Evolutionary conservation across 2,888 invertebrate species (phyloP), one percentile per base, ranked within the genome.

Genomic region (Cerceris rybyensis): DNA sequence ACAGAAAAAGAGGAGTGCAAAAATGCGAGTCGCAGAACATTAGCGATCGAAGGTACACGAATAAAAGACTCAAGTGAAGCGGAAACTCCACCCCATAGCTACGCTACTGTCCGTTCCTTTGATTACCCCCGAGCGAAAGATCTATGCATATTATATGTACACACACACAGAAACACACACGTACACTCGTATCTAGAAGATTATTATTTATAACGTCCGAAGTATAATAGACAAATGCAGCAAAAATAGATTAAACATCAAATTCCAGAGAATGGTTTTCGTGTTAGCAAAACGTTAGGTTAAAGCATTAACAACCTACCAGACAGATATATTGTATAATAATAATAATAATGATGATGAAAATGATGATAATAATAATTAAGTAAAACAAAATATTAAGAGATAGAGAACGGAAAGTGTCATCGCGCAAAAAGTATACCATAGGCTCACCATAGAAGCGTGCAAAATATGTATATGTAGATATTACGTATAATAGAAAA

Each of bases 261-360:
- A 87, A 80, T 79, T 84, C 74, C 83, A 83, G 75, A 85, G 75
- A 84, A 80, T 70, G 79, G 71, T 77, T 77, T 70, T 82, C 69
- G 80, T 89, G 89, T 91, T 91, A 91, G 90, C 90, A 86, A 86
- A 89, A 89, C 88, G 90, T 91, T 89, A 90, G 87, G 78, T 90
- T 76, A 88, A 91, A 90, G 91, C 90, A 86, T 90, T 87, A 90
- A 90, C 89, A 91, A 90, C 88, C 90, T 91, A 91, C 90, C 84
- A 90, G 87, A 89, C 86, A 90, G 80, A 87, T 84, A 55, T 17
- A 8, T 9, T 13, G 11, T 11, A 46, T 46, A 46, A 46, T 46
- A 8, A 52, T 52, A 52, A 52, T 52, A 52, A 52, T 52, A 1
- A 52, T 52, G 14, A 52, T 52, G 7, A 52, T 52, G 14, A 52